Evolutionary conservation across 2,113 vertebrate species (phyloP), one percentile per base, ranked within the genome.

Genomic region (Aleadryas rufinucha): DNA sequence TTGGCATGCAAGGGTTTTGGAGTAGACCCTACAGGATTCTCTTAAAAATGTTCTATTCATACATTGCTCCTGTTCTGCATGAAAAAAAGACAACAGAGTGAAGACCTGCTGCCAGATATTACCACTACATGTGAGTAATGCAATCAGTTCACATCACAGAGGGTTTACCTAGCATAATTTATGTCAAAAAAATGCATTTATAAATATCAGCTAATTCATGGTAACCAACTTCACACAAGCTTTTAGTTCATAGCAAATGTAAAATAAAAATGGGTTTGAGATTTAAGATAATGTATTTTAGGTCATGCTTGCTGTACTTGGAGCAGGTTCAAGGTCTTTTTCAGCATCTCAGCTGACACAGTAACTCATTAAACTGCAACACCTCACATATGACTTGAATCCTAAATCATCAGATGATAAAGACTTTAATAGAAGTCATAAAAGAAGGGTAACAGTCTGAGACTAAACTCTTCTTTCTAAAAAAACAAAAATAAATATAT

Each of bases 71-170:
- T 53, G 24, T 64, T 53, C 26, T 83, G 30, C 17, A 52, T 28
- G 12, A 70, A 74, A 39, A 90, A 66, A 41, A 37, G 33, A 56
- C 39, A 88, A 33, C 1, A 44, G 5, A 64, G n/a, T 63, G 26
- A 91, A 89, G 28, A 79, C 13, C 17, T 8, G 7, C 39, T 60
- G 27, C 30, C 65, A 89, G 44, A 42, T 65, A 53, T 26, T 69
- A 53, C 11, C 20, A 59, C 42, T 16, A 59, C 31, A 13, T 5
- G 11, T 1, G 2, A 63, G 57, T 41, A 37, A 10, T 44, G 7
- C 54, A 65, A 70, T 3, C 0, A 0, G 33, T 20, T 59, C 39
- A 41, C 15, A 10, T 26, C 54, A 70, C 10, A 1, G 33, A 70
- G 11, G 17, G 19, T 52, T 89, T 31, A 75, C 16, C 35, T 28